Conservation (phyloP, 2,113 vertebrate species). For the Heterocephalus glaber region DNA sequence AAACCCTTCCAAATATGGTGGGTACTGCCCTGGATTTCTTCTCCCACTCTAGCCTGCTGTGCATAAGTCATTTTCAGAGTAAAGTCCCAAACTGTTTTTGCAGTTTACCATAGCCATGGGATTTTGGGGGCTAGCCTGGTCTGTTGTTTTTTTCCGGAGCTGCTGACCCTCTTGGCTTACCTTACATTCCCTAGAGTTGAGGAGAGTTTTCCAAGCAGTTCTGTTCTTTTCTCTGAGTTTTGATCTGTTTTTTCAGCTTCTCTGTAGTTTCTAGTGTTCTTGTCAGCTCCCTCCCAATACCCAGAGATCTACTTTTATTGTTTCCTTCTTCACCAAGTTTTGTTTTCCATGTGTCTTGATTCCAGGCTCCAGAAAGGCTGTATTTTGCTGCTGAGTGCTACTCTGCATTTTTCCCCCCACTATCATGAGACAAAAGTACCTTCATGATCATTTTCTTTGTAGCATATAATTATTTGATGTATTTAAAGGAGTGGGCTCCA, state of each 20-base stretch:
- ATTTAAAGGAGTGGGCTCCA: slow-evolving; percentile 32
- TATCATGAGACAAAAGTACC: not conserved
- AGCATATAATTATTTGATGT: slow-evolving; percentile 51
- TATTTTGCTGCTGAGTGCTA: not conserved
- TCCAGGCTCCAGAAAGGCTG: not conserved
- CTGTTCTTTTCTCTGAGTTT: not conserved
- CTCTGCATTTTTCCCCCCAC: not conserved
- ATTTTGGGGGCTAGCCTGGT: not conserved
- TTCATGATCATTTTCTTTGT: slow-evolving; percentile 45
- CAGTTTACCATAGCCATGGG: not conserved
- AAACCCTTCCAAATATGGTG: not conserved
- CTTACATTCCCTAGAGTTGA: not conserved
- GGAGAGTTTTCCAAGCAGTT: not conserved
- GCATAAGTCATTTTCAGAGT: not conserved
- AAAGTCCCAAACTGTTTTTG: not conserved
- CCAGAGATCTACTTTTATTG: not conserved
- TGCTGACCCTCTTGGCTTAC: not conserved
- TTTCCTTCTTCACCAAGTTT: not conserved
- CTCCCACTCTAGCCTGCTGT: not conserved
- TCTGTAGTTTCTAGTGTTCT: not conserved
- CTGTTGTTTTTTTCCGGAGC: not conserved
- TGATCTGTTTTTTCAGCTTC: not conserved
- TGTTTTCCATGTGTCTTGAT: not conserved
- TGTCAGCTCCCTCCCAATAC: too few species aligned
- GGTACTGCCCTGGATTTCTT: not conserved